Percentiles rank a stretch among this genome's conserved stretches.
phyloP scores from a whole-genome alignment of 2,113 vertebrate species.

The Holacanthus passer region DNA sequence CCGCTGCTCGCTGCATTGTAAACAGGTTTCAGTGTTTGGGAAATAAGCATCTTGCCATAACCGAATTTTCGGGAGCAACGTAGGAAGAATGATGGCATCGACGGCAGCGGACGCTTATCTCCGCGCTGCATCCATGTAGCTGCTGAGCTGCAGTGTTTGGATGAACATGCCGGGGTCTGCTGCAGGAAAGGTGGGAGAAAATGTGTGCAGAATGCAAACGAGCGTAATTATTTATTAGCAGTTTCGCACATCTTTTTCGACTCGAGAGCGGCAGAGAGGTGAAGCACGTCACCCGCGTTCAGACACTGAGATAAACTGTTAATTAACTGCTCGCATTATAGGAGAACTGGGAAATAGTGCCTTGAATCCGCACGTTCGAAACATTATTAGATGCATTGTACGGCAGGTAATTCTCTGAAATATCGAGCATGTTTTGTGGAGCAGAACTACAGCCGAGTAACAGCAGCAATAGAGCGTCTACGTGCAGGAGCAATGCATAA shows the following conservation, averaged over 20 bases:
- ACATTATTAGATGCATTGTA: constrained; percentile 16
- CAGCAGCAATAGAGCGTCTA: constrained; percentile 50
- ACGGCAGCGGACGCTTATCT: constrained; percentile 41
- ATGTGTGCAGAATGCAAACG: constrained; percentile 35
- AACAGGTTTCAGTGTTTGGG: constrained; percentile 58
- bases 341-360: constrained; percentile 1
- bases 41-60: constrained; percentile 44
- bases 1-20: constrained; percentile 54
- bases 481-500: constrained; percentile 64
- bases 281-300: constrained; percentile 1
- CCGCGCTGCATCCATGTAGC: constrained; percentile 41
- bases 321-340: constrained; percentile 29
- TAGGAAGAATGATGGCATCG: constrained; percentile 51
- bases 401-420: neutral
- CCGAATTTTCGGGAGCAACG: constrained; percentile 48
- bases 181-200: constrained; percentile 5
- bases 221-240: constrained; percentile 43
- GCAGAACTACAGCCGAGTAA: constrained; percentile 5
- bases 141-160: constrained; percentile 28
- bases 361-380: neutral
- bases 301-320: constrained; percentile 2
- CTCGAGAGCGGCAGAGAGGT: neutral
- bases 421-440: neutral
- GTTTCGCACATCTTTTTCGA: constrained; percentile 20
- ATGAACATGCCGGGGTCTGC: constrained; percentile 26